A percentile compares a stretch with the other conserved stretches of the same genome.
Evolutionary conservation across 2,797 vertebrate genomes (phyloP).

Genomic region (Anguilla pacifica): DNA sequence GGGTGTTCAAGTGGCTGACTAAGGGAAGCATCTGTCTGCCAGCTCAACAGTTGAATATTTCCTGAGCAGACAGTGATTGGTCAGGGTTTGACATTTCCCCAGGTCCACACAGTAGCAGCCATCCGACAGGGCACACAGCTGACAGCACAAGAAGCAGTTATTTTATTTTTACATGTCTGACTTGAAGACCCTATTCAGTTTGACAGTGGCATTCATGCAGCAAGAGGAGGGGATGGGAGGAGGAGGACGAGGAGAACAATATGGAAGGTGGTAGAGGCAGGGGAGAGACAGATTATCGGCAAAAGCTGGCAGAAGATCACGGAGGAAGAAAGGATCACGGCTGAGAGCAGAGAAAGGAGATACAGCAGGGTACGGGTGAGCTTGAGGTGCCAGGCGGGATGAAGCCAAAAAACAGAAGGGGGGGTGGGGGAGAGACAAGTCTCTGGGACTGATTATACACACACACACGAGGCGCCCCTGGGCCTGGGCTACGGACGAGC

Average conservation of each 20-base stretch:
- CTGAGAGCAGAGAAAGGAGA: neutral
- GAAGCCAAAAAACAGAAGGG: neutral
- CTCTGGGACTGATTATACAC: conserved; percentile 53
- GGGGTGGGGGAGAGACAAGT: conserved; percentile 24
- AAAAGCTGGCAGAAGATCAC: conserved; percentile 14
- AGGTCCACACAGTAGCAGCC: neutral
- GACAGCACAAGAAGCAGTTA: neutral
- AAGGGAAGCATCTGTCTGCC: neutral
- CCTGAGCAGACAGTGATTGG: neutral
- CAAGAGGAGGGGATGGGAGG: neutral
- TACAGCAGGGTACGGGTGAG: neutral
- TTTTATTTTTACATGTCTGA: neutral
- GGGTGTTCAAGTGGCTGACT: neutral
- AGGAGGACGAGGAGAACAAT: neutral
- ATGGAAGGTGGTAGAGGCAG: neutral
- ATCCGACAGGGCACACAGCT: neutral
- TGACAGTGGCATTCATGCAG: neutral
- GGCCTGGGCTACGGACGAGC: conserved; percentile 48
- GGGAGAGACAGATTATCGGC: conserved; percentile 24
- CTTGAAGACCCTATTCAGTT: neutral
- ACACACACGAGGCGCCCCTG: conserved; percentile 37
- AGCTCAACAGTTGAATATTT: neutral
- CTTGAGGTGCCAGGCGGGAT: neutral
- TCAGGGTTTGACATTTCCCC: neutral
- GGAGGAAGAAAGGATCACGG: conserved; percentile 45